Evolutionary conservation across 1,140 invertebrate species (phyloP), one percentile per base, ranked within the genome.

Genomic region (Chlorops oryzae): DNA sequence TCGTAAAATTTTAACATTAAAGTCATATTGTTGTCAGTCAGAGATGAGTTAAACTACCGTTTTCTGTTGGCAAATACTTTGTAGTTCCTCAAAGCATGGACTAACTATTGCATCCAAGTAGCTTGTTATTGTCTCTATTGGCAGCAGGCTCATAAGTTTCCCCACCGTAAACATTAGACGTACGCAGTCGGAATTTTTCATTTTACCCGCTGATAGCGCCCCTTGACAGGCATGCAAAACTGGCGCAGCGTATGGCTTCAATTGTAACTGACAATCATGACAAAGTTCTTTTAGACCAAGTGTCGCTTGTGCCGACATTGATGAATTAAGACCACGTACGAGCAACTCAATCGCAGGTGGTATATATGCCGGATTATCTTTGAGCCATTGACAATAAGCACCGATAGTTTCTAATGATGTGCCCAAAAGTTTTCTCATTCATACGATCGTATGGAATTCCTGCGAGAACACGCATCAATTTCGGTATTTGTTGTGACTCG

Each of bases 281-380:
- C 86, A 84, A 20, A 95, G 79, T 58, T 93, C 90, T 63, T 91
- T 90, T 1, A 95, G 74, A 3, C 92, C 90, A 70, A 93, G 81
- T 10, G 90, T 92, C 1, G 91, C 89, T 45, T 82, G 78, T 2
- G 81, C 78, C 1, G 86, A 79, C n/a, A 88, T 80, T 15, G 86
- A 79, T 1, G 80, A 71, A 56, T 83, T 83, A 2, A 88, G 75
- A 25, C 77, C 82, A 42, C 83, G 80, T 3, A 87, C 75, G 59
- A 92, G 75, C 15, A 86, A 73, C 9, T 83, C 80, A 20, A 75
- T 73, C 6, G 80, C 78, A 48, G 69, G 64, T 6, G 66, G 67
- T 28, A 81, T 61, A 47, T 72, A 74, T 32, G 73, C 72, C 2
- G 80, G 84, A 72, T 85, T 82, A 39, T 73, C 78, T 50, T 79